phyloP scores from a whole-genome alignment of 2,888 invertebrate genomes.

The Drosophila kuntzei region DNA sequence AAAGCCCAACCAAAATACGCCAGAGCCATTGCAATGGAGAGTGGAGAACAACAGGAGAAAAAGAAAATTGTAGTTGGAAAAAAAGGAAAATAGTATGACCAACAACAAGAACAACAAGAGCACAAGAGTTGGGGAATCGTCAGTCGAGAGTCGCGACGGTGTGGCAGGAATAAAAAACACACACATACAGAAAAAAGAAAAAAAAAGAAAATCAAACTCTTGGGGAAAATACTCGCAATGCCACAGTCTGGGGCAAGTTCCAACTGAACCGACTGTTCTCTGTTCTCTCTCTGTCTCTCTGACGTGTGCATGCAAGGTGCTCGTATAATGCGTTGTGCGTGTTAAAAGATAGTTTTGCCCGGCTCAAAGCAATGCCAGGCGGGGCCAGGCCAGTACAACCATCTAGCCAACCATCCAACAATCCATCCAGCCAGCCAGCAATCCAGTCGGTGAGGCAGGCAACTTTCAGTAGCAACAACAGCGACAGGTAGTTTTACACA shows the following conservation, averaged over 20 bases:
- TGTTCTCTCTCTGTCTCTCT: slow-evolving; percentile 41
- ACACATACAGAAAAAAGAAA: slow-evolving; percentile 26
- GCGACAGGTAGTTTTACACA: slow-evolving; percentile 81
- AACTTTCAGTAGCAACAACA: slow-evolving; percentile 67
- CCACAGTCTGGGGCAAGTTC: slow-evolving; percentile 24
- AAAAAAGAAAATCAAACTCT: slow-evolving; percentile 22
- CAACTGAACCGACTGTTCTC: slow-evolving; percentile 15
- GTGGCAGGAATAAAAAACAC: slow-evolving; percentile 57
- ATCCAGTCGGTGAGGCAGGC: slow-evolving; percentile 27
- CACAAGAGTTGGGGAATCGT: too few species aligned
- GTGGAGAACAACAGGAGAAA: slow-evolving; percentile 26
- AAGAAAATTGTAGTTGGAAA: slow-evolving; percentile 5
- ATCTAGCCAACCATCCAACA: slow-evolving; percentile 38
- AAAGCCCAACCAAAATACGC: slow-evolving; percentile 73
- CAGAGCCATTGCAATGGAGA: slow-evolving; percentile 44
- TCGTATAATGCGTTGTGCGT: slow-evolving; percentile 81
- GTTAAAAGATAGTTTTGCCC: slow-evolving; percentile 81
- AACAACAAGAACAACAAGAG: slow-evolving; percentile 59
- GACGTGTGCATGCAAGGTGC: slow-evolving; percentile 77
- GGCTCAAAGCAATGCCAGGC: slow-evolving; percentile 69
- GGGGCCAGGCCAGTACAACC: slow-evolving; percentile 32
- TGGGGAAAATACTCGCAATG: slow-evolving; percentile 35
- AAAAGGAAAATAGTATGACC: slow-evolving; percentile 19
- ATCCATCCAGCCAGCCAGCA: slow-evolving; percentile 21
- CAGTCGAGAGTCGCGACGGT: slow-evolving; percentile 43